Conservation (phyloP, 2,797 vertebrate species). For the Liasis olivaceus region DNA sequence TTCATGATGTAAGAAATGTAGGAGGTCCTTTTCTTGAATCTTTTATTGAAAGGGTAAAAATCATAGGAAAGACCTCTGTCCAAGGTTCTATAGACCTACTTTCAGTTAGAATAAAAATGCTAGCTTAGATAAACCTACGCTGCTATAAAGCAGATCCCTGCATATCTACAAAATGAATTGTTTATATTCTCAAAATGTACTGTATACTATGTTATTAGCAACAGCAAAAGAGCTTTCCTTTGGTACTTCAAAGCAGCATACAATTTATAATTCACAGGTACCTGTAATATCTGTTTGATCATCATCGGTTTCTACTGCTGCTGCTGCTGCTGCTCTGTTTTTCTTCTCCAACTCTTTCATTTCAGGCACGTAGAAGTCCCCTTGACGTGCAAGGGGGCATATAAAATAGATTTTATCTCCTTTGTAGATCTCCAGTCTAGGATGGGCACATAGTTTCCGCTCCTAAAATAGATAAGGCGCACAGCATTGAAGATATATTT, state of each 20-base stretch:
- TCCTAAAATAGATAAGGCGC: slow-evolving; percentile 74
- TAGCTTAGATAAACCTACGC: neutral
- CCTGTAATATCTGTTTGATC: slow-evolving; percentile 85
- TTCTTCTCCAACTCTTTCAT: slow-evolving; percentile 79
- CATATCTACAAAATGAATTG: neutral
- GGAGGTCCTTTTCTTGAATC: neutral
- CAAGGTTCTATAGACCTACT: neutral
- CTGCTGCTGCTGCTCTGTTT: slow-evolving; percentile 70
- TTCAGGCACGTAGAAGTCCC: slow-evolving; percentile 93
- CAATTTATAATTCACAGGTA: slow-evolving; percentile 41
- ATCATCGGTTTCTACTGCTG: slow-evolving; percentile 76
- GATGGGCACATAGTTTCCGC: slow-evolving; percentile 89
- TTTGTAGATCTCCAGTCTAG: slow-evolving; percentile 91
- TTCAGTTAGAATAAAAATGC: neutral
- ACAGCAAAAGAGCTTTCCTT: rapidly evolving
- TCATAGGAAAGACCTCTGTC: neutral
- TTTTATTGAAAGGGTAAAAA: neutral
- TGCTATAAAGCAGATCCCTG: neutral
- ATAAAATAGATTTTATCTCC: slow-evolving; percentile 86
- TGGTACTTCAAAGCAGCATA: rapidly evolving
- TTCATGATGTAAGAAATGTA: neutral
- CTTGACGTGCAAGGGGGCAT: slow-evolving; percentile 87
- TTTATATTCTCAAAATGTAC: neutral
- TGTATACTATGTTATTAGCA: neutral
- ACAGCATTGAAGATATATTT: neutral